Evolutionary conservation across 2,888 invertebrate genomes (phyloP).

Genomic region (Sesamia inferens): DNA sequence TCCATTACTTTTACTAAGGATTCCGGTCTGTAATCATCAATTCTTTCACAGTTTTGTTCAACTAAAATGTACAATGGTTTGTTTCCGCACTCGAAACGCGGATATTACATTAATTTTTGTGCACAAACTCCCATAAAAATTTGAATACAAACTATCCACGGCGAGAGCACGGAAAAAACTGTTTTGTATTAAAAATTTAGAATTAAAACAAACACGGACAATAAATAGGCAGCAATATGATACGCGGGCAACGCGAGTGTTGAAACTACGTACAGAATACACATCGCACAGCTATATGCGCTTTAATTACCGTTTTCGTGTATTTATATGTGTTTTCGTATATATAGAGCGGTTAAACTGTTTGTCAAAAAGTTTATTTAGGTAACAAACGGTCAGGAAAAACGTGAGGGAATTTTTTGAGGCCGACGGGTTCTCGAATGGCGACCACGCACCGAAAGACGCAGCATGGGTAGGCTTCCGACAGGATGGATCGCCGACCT

Average conservation of each 20-base stretch:
- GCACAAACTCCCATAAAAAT: constrained; percentile 53
- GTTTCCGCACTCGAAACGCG: constrained; percentile 23
- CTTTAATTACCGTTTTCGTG: constrained; percentile 65
- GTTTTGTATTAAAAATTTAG: constrained; percentile 52
- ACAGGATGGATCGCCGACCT: too few species aligned
- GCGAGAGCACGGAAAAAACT: constrained; percentile 34
- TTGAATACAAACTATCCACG: constrained; percentile 51
- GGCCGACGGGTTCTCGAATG: too few species aligned
- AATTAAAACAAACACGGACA: constrained; percentile 57
- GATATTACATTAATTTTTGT: constrained; percentile 35
- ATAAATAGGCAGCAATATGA: constrained; percentile 52
- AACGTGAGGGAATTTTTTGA: not conserved
- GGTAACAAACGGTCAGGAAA: not conserved
- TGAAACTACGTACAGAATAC: constrained; percentile 39
- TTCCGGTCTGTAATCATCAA: constrained; percentile 5
- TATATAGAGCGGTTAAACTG: not conserved
- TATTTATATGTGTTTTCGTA: not conserved
- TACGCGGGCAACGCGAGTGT: constrained; percentile 47
- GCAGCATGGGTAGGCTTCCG: too few species aligned
- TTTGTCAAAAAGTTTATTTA: not conserved
- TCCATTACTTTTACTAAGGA: constrained; percentile 15
- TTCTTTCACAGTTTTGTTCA: constrained; percentile 14
- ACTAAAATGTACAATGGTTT: constrained; percentile 20
- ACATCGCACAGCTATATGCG: constrained; percentile 54
- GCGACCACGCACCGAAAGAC: too few species aligned